Evolutionary conservation across 2,797 vertebrate species (phyloP), one percentile per base, ranked within the genome.

Genomic region (Cirrhinus molitorella): DNA sequence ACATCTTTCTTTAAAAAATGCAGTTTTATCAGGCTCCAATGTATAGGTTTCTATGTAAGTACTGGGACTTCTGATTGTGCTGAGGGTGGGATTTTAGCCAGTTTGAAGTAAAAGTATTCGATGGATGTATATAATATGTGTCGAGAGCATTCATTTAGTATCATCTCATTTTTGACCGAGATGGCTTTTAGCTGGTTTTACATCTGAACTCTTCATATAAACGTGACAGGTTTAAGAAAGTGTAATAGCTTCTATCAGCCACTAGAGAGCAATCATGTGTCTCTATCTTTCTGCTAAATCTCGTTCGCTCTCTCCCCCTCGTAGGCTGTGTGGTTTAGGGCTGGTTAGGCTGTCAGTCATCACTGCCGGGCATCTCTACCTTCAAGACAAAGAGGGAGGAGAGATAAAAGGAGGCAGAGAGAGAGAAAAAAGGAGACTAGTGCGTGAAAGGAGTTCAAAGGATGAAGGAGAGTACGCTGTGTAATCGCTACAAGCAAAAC

Each of bases 281-380:
- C 23, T 43, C 1, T 37, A 65, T 40, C 12, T 37, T 53, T 75
- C 45, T 49, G 57, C 49, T 47, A 6, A 16, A 61, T 84, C 91
- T 91, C 89, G 92, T 90, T 89, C 88, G 78, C 88, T 79, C 75
- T 73, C 79, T 82, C 81, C 84, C 71, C 83, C 67, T 88, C 81
- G 86, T 31, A 59, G n/a, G n/a, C n/a, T n/a, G n/a, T 72, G 47
- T 74, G 79, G 63, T 61, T 91, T 87, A 87, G 90, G 87, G 89
- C 90, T 89, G 19, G 68, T 90, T 89, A 85, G 86, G 89, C 91
- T 93, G 93, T 94, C 94, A 94, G 90, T 94, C 92, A 93, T 88
- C 91, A 86, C 91, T 92, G 89, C 85, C 79, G n/a, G 93, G 93
- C 92, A 89, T 91, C 79, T 90, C 88, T 92, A 90, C 86, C 85